Percentiles rank a stretch among this genome's conserved stretches.
phyloP scores from a whole-genome alignment of 2,888 invertebrate genomes.

The Phalera bucephala region DNA sequence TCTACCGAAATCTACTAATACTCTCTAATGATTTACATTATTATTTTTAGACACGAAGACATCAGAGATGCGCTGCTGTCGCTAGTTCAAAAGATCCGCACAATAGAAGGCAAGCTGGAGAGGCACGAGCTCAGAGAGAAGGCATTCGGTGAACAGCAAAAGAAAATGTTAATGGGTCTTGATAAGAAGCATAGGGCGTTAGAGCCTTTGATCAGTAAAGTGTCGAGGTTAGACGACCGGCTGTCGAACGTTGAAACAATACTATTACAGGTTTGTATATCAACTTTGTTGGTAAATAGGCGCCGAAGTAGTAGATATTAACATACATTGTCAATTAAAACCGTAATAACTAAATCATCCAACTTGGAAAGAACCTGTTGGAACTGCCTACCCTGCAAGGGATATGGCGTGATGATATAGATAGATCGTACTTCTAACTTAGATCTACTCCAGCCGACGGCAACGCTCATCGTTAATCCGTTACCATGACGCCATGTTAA shows the following conservation, averaged over 20 bases:
- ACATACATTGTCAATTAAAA: no score
- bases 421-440: no score
- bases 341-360: no score
- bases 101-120: constrained; percentile 91
- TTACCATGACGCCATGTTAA: no score
- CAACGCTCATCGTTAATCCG: no score
- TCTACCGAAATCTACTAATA: no score
- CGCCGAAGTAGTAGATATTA: no score
- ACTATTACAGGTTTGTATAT: constrained; percentile 84
- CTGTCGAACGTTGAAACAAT: constrained; percentile 90
- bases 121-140: constrained; percentile 92
- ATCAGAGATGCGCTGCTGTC: constrained; percentile 91
- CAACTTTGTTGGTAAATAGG: not conserved
- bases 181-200: constrained; percentile 88
- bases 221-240: constrained; percentile 88
- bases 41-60: constrained; percentile 84
- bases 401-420: no score
- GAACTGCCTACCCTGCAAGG: no score
- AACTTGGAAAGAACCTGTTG: no score
- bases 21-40: no score
- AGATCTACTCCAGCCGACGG: no score
- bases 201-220: constrained; percentile 87
- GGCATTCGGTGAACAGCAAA: constrained; percentile 89
- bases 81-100: constrained; percentile 90
- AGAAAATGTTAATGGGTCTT: constrained; percentile 86